Conservation (phyloP, 2,797 vertebrate genomes). For the Syngnathus rostellatus region DNA sequence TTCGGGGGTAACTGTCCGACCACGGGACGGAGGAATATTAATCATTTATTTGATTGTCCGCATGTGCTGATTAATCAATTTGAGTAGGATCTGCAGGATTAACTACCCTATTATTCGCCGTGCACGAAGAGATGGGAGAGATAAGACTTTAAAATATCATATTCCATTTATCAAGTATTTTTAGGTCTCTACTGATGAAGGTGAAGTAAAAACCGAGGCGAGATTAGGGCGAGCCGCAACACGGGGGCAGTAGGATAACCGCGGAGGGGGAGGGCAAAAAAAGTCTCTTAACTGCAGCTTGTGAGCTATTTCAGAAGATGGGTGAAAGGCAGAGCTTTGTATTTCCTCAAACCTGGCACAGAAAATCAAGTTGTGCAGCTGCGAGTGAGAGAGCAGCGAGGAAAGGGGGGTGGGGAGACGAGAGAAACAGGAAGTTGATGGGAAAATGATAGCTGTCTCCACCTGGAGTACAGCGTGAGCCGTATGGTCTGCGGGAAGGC, state of each 20-base stretch:
- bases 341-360: slow-evolving; percentile 54
- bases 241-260: slow-evolving; percentile 36
- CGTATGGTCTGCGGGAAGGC: slow-evolving; percentile 45
- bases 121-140: slow-evolving; percentile 74
- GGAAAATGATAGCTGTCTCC: slow-evolving; percentile 66
- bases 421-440: slow-evolving; percentile 65
- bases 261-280: slow-evolving; percentile 17
- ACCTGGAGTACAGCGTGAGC: slow-evolving; percentile 65
- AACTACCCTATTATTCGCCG: slow-evolving; percentile 78
- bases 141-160: slow-evolving; percentile 80
- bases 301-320: slow-evolving; percentile 47
- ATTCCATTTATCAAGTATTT: slow-evolving; percentile 83
- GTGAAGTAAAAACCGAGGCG: slow-evolving; percentile 77
- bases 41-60: slow-evolving; percentile 83
- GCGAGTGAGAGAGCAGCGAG: slow-evolving; percentile 50
- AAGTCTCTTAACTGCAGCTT: slow-evolving; percentile 37
- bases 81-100: slow-evolving; percentile 77
- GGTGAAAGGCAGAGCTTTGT: slow-evolving; percentile 43
- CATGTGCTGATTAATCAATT: slow-evolving; percentile 82
- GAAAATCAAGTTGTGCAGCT: slow-evolving; percentile 49
- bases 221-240: slow-evolving; percentile 68
- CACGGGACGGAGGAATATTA: slow-evolving; percentile 72
- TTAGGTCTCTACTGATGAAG: slow-evolving; percentile 76
- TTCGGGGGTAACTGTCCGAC: slow-evolving; percentile 74
- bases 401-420: slow-evolving; percentile 55